Percentiles rank a stretch among this genome's conserved stretches.
Evolutionary conservation across 2,888 invertebrate species (phyloP).

Genomic region (Leistus spinibarbis): DNA sequence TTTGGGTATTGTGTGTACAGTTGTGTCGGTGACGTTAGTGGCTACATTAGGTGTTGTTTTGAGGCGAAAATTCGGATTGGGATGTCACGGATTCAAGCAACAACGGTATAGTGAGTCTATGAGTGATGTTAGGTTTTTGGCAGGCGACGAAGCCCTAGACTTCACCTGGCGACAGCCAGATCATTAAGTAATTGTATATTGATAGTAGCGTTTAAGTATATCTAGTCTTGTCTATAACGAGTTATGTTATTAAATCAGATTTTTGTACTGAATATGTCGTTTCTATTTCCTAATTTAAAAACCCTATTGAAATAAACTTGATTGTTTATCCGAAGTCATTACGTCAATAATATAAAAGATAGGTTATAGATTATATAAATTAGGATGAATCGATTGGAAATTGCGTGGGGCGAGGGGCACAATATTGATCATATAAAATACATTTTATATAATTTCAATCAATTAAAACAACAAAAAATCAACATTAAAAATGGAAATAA

Average conservation of each 20-base stretch:
- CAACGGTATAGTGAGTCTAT: conserved; percentile 21
- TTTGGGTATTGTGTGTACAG: conserved; percentile 22
- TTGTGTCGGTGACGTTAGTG: conserved; percentile 12
- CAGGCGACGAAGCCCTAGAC: conserved; percentile 62
- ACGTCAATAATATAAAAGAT: no score
- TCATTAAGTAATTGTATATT: not conserved
- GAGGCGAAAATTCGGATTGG: not conserved
- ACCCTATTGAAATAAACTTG: no score
- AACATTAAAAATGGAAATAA: not conserved
- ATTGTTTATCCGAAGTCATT: no score
- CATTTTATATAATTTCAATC: not conserved
- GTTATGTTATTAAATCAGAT: not conserved
- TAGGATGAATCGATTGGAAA: no score
- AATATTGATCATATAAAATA: not conserved
- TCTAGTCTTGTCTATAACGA: not conserved
- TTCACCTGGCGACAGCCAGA: conserved; percentile 57
- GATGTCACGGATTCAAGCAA: conserved; percentile 6
- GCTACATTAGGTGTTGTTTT: conserved; percentile 10
- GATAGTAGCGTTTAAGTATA: no score
- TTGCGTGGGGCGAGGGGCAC: not conserved
- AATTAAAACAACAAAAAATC: not conserved
- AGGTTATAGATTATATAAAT: no score
- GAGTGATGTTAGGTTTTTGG: conserved; percentile 64
- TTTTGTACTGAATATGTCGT: not conserved
- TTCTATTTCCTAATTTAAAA: not conserved